A percentile compares a stretch with the other conserved stretches of the same genome.
These are phyloP conservation scores for Oikopleura dioica DNA, from an alignment of 23 tunicate species.

Conservation along the genomic window DNA sequence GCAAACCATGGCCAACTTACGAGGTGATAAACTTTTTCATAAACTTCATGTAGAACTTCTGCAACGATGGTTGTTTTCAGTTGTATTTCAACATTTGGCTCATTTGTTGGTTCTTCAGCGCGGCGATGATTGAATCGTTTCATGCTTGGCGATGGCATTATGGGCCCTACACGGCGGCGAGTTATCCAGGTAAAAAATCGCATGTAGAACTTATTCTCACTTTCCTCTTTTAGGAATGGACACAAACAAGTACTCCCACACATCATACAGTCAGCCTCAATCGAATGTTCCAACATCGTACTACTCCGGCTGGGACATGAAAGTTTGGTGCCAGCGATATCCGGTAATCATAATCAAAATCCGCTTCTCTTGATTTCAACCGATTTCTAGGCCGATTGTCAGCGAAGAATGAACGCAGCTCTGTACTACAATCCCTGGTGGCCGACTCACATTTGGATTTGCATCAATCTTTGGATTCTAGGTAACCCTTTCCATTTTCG, in stretches of 20 bases:
- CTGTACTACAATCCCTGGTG: not conserved
- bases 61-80: not conserved
- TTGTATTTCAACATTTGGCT: constrained; percentile 30
- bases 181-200: too few relatives aligned
- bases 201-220: too few relatives aligned
- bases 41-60: not conserved
- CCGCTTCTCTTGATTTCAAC: too few relatives aligned
- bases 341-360: too few relatives aligned
- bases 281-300: not conserved
- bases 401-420: not conserved
- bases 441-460: not conserved
- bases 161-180: not conserved
- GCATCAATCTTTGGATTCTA: not conserved
- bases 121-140: constrained; percentile 36
- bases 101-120: constrained; percentile 22
- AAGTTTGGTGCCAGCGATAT: not conserved
- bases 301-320: not conserved
- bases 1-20: constrained; percentile 56
- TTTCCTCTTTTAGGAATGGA: too few relatives aligned
- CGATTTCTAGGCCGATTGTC: not conserved
- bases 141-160: constrained; percentile 94
- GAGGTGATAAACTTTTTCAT: not conserved
- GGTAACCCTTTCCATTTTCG: too few relatives aligned
- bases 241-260: too few relatives aligned
- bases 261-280: not conserved